These are phyloP conservation scores for Rhagonycha fulva DNA, from an alignment of 2,888 invertebrate species.

Conservation along the genomic window DNA sequence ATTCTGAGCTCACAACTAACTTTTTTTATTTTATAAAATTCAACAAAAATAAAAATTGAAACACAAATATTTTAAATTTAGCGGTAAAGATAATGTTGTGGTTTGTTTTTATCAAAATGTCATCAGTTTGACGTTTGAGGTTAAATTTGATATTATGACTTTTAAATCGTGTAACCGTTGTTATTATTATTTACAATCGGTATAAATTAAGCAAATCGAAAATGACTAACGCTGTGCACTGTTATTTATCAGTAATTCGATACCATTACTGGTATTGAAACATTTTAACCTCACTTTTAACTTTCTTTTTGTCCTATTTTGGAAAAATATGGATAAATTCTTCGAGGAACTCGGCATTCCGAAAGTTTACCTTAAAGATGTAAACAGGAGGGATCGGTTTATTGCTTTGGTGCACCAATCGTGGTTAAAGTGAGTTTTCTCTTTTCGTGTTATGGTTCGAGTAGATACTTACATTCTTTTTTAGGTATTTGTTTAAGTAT, in stretches of 20 bases:
- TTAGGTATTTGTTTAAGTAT: slow-evolving; percentile 57
- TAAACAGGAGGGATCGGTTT: slow-evolving; percentile 63
- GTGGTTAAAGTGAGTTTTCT: slow-evolving; percentile 67
- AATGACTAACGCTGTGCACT: not conserved
- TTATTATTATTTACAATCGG: not conserved
- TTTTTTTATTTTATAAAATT: not conserved
- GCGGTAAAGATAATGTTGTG: not conserved
- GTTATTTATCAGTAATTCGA: not conserved
- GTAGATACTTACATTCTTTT: slow-evolving; percentile 40
- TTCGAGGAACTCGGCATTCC: slow-evolving; percentile 74
- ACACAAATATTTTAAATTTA: not conserved
- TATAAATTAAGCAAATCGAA: not conserved
- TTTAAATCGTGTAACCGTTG: not conserved
- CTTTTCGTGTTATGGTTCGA: not conserved
- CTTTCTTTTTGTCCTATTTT: not conserved
- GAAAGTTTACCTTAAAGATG: slow-evolving; percentile 66
- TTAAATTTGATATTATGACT: not conserved
- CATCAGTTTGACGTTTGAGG: not conserved
- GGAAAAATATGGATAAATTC: slow-evolving; percentile 65
- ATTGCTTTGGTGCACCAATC: slow-evolving; percentile 67
- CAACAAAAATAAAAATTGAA: not conserved
- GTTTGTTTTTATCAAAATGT: not conserved
- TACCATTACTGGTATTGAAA: not conserved
- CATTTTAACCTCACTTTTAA: not conserved
- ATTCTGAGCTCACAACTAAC: not conserved